phyloP scores from a whole-genome alignment of 2,888 invertebrate genomes.

The Lucinisca nassula region DNA sequence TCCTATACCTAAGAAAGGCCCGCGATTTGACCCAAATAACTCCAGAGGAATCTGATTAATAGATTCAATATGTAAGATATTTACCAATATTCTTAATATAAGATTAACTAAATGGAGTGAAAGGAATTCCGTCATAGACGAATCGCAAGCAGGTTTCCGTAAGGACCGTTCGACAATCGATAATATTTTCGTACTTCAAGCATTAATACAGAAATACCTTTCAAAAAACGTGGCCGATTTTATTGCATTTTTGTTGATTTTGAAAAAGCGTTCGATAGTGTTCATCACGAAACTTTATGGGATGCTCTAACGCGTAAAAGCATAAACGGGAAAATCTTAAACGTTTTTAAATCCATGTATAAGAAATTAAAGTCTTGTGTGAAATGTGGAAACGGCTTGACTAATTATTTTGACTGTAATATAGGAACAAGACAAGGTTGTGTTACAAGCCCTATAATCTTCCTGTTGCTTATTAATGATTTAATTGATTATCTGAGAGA shows the following conservation, averaged over 20 bases:
- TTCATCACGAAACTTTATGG: neutral
- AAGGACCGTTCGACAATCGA: neutral
- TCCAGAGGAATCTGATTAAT: neutral
- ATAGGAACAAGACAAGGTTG: conserved; percentile 12
- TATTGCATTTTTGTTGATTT: neutral
- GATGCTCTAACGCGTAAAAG: neutral
- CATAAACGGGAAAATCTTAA: neutral
- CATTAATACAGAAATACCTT: neutral
- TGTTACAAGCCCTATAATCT: neutral
- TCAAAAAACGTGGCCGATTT: neutral
- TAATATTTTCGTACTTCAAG: neutral
- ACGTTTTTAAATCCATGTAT: neutral
- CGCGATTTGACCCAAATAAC: no score
- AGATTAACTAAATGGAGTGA: neutral
- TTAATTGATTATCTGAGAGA: neutral
- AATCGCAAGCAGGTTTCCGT: neutral
- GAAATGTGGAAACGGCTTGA: neutral
- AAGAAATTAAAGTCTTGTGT: neutral
- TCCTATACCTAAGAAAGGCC: no score
- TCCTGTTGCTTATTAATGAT: neutral
- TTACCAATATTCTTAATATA: neutral
- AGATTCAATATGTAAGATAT: neutral
- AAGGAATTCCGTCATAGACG: neutral
- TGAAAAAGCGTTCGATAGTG: neutral
- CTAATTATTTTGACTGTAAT: conserved; percentile 14